These are phyloP conservation scores for Dicranocentrus wangi DNA, from an alignment of 2,888 invertebrate genomes.

Conservation along the genomic window DNA sequence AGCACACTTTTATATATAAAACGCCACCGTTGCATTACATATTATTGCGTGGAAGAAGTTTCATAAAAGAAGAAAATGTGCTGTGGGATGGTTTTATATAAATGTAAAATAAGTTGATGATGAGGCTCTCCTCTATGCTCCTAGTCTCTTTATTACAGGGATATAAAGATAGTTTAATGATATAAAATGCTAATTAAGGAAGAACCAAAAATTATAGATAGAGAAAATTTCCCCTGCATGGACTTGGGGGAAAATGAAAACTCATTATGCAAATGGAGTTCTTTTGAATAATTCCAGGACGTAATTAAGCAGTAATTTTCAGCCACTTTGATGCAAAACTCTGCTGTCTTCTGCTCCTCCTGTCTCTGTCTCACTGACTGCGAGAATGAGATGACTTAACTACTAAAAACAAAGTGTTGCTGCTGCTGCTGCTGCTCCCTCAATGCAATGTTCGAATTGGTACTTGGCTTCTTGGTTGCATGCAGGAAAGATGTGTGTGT, in stretches of 20 bases:
- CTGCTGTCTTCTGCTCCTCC: slow-evolving; percentile 57
- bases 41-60: slow-evolving; percentile 63
- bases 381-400: slow-evolving; percentile 34
- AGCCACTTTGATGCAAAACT: slow-evolving; percentile 72
- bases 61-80: slow-evolving; percentile 60
- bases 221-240: slow-evolving; percentile 64
- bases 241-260: slow-evolving; percentile 73
- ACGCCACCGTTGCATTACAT: slow-evolving; percentile 40
- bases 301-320: slow-evolving; percentile 74
- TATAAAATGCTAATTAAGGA: slow-evolving; percentile 74
- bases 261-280: slow-evolving; percentile 74
- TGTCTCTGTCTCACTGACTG: slow-evolving; percentile 3
- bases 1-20: slow-evolving; percentile 4
- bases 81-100: slow-evolving; percentile 53
- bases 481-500: too few relatives aligned
- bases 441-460: too few relatives aligned
- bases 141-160: slow-evolving; percentile 66
- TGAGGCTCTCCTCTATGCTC: slow-evolving; percentile 25
- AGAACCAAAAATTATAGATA: slow-evolving; percentile 73
- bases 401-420: slow-evolving; percentile 26
- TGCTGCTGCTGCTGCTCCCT: slow-evolving; percentile 8
- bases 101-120: slow-evolving; percentile 62
- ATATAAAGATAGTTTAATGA: slow-evolving; percentile 73
- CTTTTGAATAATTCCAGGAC: slow-evolving; percentile 73
- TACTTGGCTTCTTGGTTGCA: too few relatives aligned